Evolutionary conservation across 2,797 vertebrate genomes (phyloP), one percentile per base, ranked within the genome.

Genomic region (Malurus leucopterus): DNA sequence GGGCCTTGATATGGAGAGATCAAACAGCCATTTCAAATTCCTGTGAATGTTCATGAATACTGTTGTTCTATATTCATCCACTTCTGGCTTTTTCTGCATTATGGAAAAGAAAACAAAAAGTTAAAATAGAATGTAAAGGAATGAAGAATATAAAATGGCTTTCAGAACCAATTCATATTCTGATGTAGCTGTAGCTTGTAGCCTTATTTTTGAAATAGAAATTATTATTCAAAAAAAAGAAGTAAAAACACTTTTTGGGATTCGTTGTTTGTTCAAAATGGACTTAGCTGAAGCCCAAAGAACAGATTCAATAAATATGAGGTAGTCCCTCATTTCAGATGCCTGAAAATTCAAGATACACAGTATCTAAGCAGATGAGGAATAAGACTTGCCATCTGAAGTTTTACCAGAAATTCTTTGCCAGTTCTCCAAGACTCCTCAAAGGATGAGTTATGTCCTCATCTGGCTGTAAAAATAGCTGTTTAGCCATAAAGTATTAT

Each of bases 1-100:
- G 69, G 53, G 89, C 94, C 94, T 93, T 94, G 91, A 94, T 91
- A 95, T 84, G 73, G 93, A 86, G 68, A 93, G 88, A 92, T 93
- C 90, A 92, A 94, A 89, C 88, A 89, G 62, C 34, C 78, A 93
- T 95, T 94, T 91, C 76, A 91, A 91, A 93, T 79, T 93, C 72
- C 73, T 90, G 77, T 62, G 58, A 91, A 67, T 71, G 84, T 92
- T 89, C 86, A 86, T 94, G 87, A 94, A 95, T 91, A 57, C 86
- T 67, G 63, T 91, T 92, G 84, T 86, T 86, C 82, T 86, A 95
- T 87, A 69, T 91, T 91, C 91, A 79, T 63, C 59, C 63, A 75
- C 16, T 58, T 89, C 68, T 84, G 44, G 9, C 55, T 87, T 93
- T 63, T 88, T 53, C 46, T 73, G 32, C 38, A 22, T 58, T 86